Evolutionary conservation across 2,113 vertebrate genomes (phyloP), one percentile per base, ranked within the genome.

Genomic region (Ictalurus punctatus): DNA sequence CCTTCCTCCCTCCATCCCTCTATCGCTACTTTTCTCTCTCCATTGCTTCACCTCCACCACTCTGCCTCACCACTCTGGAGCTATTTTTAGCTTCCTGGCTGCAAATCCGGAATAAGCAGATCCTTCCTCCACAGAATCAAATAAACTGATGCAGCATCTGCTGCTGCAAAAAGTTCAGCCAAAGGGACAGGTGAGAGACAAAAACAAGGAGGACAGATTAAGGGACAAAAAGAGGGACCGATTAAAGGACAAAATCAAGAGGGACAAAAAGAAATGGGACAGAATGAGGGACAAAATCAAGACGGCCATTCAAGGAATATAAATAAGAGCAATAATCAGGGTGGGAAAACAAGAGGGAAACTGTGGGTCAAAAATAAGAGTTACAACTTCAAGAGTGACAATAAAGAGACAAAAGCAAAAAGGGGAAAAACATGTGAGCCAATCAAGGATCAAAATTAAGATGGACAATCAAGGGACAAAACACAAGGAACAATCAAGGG

Each of bases 101-200:
- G 84, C 84, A 86, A 58, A 86, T 74, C 84, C 30, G 2, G 84
- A 86, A 86, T 86, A 86, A 74, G 84, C 84, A 86, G 67, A 86
- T 73, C 48, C 69, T 74, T 56, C 19, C 84, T 37, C 84, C 27
- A 52, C 84, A 86, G 84, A 86, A 74, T 48, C 69, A 30, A 69
- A 56, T 37, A 44, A 71, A 86, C 84, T n/a, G 44, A 48, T 69
- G 67, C 48, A 69, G 84, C 30, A 54, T 74, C 67, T 73, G 30
- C 81, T 69, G 84, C 84, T 85, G 44, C 44, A 85, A 54, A 71
- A 85, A 67, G 61, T 85, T 71, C 40, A 54, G 65, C 27, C 14
- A 13, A 71, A 34, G 34, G 30, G 81, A 83, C 81, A 40, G 30
- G 21, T 59, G 34, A 61, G 1, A 17, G 44, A 23, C 17, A 19